Percentiles rank a stretch among this genome's conserved stretches.
Evolutionary conservation across 2,888 invertebrate genomes (phyloP).

Genomic region (Thereva nobilitata): DNA sequence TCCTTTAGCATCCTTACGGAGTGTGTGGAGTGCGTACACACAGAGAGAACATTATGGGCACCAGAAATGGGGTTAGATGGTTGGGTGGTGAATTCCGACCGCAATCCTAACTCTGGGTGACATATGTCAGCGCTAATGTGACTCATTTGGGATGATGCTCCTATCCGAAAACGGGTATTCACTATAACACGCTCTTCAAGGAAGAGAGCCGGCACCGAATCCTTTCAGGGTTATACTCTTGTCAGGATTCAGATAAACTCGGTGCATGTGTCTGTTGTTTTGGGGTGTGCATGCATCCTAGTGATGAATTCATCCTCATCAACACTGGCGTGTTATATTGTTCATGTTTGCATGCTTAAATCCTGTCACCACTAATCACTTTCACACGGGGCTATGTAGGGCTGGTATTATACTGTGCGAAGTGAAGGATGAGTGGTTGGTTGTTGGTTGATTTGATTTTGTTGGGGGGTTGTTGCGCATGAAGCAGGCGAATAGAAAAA

Average conservation of each 20-base stretch:
- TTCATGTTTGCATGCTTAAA: conserved; percentile 34
- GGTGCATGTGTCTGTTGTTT: too few relatives aligned
- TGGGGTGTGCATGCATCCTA: neutral
- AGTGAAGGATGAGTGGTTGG: too few relatives aligned
- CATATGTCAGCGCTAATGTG: conserved; percentile 40
- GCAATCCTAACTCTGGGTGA: conserved; percentile 39
- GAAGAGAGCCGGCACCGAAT: conserved; percentile 25
- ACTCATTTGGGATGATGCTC: conserved; percentile 38
- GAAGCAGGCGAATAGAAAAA: neutral
- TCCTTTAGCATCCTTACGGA: neutral
- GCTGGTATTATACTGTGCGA: too few relatives aligned
- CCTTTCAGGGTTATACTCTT: conserved; percentile 30
- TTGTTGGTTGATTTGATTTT: too few relatives aligned
- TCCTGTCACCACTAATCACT: conserved; percentile 38
- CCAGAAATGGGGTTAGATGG: neutral
- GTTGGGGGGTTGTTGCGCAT: neutral
- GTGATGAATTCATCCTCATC: conserved; percentile 35
- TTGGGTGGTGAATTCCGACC: conserved; percentile 21
- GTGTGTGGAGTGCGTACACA: neutral
- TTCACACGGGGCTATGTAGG: conserved; percentile 5
- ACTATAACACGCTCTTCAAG: too few relatives aligned
- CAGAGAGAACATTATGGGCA: too few relatives aligned
- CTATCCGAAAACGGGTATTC: too few relatives aligned
- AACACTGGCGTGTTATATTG: conserved; percentile 28
- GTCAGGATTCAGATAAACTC: too few relatives aligned